These are phyloP conservation scores for Byasa hedistus DNA, from an alignment of 2,888 invertebrate species.

Conservation along the genomic window DNA sequence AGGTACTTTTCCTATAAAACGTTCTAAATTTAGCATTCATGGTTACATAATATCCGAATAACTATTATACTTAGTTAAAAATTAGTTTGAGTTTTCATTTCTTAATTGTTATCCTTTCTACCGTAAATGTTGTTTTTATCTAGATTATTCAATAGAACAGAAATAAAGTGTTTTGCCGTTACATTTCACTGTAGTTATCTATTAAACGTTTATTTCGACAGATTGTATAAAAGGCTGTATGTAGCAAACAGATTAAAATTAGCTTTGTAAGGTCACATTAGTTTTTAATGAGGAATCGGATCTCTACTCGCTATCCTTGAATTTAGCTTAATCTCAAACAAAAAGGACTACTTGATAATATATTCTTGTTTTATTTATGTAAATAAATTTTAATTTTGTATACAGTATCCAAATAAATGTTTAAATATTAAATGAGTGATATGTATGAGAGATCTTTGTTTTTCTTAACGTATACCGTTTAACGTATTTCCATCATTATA, in stretches of 20 bases:
- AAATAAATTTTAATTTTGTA: not conserved
- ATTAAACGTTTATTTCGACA: not conserved
- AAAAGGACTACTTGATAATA: not conserved
- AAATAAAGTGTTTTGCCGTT: not conserved
- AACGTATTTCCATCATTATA: no score
- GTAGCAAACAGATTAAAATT: not conserved
- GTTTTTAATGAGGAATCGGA: not conserved
- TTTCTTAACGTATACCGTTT: no score
- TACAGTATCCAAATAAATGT: not conserved
- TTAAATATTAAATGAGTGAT: no score
- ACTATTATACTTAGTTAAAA: not conserved
- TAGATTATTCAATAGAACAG: not conserved
- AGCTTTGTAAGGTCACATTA: not conserved
- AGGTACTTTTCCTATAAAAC: conserved; percentile 35
- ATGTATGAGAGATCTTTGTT: no score
- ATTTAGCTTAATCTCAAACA: not conserved
- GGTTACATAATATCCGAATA: conserved; percentile 7
- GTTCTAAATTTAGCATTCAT: conserved; percentile 28
- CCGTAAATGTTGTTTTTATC: not conserved
- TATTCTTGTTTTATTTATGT: not conserved
- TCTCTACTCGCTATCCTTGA: not conserved
- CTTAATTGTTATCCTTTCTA: not conserved
- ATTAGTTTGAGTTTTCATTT: not conserved
- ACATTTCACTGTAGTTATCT: not conserved
- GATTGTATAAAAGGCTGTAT: not conserved